Conservation (phyloP, 2,888 invertebrate genomes). For the Plagodis pulveraria region DNA sequence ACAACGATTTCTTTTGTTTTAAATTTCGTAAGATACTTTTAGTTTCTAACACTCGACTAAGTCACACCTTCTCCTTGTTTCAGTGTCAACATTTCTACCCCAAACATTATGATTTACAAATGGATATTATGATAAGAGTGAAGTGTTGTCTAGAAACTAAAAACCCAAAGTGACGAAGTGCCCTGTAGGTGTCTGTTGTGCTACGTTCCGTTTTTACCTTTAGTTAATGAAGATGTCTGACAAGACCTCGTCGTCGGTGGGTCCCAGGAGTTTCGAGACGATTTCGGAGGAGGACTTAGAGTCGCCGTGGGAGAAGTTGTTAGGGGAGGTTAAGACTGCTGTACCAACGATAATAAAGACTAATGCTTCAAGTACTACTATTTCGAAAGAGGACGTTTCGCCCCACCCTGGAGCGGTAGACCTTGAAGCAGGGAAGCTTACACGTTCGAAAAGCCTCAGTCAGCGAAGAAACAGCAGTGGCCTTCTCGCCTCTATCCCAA, state of each 20-base stretch:
- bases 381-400: conserved; percentile 67
- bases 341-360: conserved; percentile 80
- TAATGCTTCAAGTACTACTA: conserved; percentile 73
- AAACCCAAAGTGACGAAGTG: conserved; percentile 84
- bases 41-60: conserved; percentile 14
- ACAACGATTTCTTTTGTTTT: conserved; percentile 4
- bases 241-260: conserved; percentile 78
- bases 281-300: conserved; percentile 80
- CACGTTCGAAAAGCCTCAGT: conserved; percentile 78
- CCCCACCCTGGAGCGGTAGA: conserved; percentile 60
- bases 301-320: conserved; percentile 80
- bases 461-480: conserved; percentile 81
- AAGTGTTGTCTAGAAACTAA: conserved; percentile 85
- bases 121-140: conserved; percentile 85
- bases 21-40: not conserved
- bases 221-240: conserved; percentile 73
- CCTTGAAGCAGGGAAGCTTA: conserved; percentile 72
- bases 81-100: conserved; percentile 85
- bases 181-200: conserved; percentile 79
- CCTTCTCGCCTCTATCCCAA: conserved; percentile 81
- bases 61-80: conserved; percentile 64
- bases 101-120: conserved; percentile 85
- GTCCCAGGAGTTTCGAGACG: conserved; percentile 81
- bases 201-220: conserved; percentile 70
- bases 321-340: conserved; percentile 73